Conservation (phyloP, 2,797 vertebrate genomes). For the Sciurus carolinensis region DNA sequence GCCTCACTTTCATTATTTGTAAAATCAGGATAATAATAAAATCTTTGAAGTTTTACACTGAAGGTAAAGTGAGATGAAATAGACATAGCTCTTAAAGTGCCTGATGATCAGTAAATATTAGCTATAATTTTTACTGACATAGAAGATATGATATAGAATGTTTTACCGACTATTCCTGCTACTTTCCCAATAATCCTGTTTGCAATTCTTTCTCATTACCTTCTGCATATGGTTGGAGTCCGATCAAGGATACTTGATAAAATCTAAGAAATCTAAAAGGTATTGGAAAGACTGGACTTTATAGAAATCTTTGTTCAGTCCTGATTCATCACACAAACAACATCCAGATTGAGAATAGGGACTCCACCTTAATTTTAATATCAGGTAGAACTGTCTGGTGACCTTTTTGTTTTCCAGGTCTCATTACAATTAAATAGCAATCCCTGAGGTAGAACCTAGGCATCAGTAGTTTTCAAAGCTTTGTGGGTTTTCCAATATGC, state of each 20-base stretch:
- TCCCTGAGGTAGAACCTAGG: background rate
- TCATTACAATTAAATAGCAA: background rate
- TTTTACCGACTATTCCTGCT: background rate
- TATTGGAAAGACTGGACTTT: background rate
- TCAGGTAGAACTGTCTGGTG: background rate
- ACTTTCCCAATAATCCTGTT: background rate
- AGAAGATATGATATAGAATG: background rate
- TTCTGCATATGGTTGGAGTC: background rate
- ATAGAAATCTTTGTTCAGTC: background rate
- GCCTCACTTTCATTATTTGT: background rate
- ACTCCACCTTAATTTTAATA: background rate
- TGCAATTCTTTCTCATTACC: background rate
- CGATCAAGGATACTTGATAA: background rate
- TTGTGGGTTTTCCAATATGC: background rate
- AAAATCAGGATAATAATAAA: background rate
- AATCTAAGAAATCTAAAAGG: background rate
- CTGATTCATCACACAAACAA: background rate
- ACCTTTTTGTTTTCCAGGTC: background rate
- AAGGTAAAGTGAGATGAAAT: background rate
- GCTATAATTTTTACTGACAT: background rate
- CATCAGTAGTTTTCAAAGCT: background rate
- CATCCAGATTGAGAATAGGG: background rate
- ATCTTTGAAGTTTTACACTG: background rate
- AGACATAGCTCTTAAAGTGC: background rate
- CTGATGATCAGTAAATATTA: background rate